Base-by-base conservation (phyloP, 2,113 vertebrate species). In the Nothocercus julius region DNA sequence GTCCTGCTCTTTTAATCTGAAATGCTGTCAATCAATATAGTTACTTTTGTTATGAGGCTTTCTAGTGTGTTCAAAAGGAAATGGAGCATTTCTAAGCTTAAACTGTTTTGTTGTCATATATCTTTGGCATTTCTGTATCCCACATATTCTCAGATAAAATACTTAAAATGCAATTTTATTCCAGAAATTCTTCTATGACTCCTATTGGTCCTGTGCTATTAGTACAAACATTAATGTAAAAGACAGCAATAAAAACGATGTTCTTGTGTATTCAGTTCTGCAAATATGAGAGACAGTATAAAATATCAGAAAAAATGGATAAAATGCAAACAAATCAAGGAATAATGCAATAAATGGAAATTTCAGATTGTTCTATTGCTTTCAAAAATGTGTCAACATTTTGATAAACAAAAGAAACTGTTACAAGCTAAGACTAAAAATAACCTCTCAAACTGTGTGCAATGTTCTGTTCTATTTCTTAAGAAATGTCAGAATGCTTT, bases 121-220 rank as follows among this genome's bases (percentile, higher is more conserved):
- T 72, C 63, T 89, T 34, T 93, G 67, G 64, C 59, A 73, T 64
- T 92, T 93, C 47, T 79, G 58, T 40, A 89, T 83, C 81, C 87
- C 64, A 81, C 40, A 38, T 47, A 38, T 45, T 82, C 32, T 36
- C 38, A 79, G 47, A 38, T 72, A 88, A 85, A 36, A 62, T 51
- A 78, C 11, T 82, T 58, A 53, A 64, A 32, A 64, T 66, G 27
- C 25, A 42, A 66, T 67, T 11, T 32, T 76, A 58, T 76, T 66
- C 64, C 36, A 87, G 67, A 74, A 90, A 94, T 82, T 93, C 42
- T 70, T 38, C 13, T 85, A 21, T 32, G 53, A 44, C 54, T 93
- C 25, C n/a, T 76, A 0, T 42, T 13, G 6, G 45, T 49, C 34
- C 42, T 47, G 53, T 42, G 85, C 5, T 1, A 0, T 1, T 86